Base-by-base conservation (phyloP, 2,113 vertebrate genomes). In the Anoplopoma fimbria region DNA sequence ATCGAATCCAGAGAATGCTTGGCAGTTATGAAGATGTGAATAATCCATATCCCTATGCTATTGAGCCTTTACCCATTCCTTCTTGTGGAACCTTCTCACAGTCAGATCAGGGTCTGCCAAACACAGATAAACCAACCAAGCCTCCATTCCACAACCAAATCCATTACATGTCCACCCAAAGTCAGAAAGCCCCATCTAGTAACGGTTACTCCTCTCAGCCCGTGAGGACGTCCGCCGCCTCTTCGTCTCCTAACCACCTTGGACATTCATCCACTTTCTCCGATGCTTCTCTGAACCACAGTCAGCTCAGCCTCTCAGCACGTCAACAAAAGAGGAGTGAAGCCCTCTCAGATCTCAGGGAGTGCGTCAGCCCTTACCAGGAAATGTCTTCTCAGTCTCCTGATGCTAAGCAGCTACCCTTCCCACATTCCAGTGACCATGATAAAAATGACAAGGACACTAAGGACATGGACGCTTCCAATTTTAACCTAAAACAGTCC, bases 1-100 rank as follows among this genome's bases (percentile, higher is more conserved):
- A 92, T 81, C 96, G 96, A 69, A 96, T 99, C 92, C 97, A 96
- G 91, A 97, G 91, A 86, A 98, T 98, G 97, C 92, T 99, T 91
- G 98, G 98, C 68, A 95, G 95, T 93, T 99, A 97, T 7, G 98
- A 99, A 89, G 97, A 99, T 84, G 94, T 96, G 83, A 93, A 93
- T 82, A 93, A 91, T 84, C 90, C 87, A 49, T 81, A 93, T 77
- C 92, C 96, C 77, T 75, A 95, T 83, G 90, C 94, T 9, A 88
- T 86, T 57, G 94, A 80, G 4, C 49, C 90, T 21, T 62, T 93
- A 62, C 83, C 93, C 2, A 47, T 93, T 81, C 65, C 94, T 51
- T 27, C 92, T 34, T 82, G 80, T 3, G 87, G 72, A 69, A 61
- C 83, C 73, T 78, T 83, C 75, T 60, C 90, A 77, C 93, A 93